These are phyloP conservation scores for Lepidonotus clava DNA, from an alignment of 2,888 invertebrate species.

Conservation along the genomic window DNA sequence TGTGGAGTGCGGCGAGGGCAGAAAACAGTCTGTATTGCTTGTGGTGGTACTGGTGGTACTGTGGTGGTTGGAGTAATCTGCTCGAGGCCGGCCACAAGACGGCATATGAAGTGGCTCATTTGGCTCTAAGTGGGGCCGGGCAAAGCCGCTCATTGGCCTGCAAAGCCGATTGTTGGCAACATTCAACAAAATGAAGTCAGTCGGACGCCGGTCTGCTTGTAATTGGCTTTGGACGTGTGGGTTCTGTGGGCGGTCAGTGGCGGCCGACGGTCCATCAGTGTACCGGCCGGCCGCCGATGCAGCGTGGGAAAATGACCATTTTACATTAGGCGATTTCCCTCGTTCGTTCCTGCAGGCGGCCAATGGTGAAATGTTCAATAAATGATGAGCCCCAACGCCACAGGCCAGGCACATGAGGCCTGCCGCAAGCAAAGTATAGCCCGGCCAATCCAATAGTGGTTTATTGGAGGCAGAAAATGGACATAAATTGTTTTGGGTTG, in stretches of 20 bases:
- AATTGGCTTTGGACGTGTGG: neutral
- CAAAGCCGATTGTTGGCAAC: constrained; percentile 22
- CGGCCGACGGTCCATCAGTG: neutral
- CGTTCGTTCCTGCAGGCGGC: neutral
- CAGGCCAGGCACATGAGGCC: neutral
- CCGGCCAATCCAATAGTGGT: constrained; percentile 35
- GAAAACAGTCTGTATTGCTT: neutral
- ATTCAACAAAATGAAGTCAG: constrained; percentile 5
- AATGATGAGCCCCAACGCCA: constrained; percentile 11
- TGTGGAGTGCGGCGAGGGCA: neutral
- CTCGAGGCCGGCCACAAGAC: neutral
- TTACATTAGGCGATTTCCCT: constrained; percentile 28
- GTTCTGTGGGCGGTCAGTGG: neutral
- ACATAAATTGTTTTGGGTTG: constrained; percentile 9
- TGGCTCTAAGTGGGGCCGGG: neutral
- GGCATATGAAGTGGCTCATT: constrained; percentile 40
- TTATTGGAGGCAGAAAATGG: constrained; percentile 22
- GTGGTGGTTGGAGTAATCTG: neutral
- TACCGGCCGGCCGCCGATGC: neutral
- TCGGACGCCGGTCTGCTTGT: neutral
- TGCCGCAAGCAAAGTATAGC: constrained; percentile 13
- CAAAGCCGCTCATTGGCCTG: neutral
- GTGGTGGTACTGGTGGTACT: neutral
- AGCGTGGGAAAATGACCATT: constrained; percentile 30
- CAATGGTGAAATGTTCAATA: constrained; percentile 10